phyloP scores from a whole-genome alignment of 2,888 invertebrate species.

The Odontocerum albicorne region DNA sequence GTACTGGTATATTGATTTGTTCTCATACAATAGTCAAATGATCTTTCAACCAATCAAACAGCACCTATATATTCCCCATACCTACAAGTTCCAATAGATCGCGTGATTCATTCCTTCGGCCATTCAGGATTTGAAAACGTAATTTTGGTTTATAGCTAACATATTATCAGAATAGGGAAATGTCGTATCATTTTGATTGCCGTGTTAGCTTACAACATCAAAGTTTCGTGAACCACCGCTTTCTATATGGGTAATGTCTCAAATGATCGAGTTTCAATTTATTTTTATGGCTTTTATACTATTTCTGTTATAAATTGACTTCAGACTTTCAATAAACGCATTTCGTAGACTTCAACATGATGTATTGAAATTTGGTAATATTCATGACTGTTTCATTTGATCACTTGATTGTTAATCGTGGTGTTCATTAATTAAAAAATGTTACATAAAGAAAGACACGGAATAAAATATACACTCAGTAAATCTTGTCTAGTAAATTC shows the following conservation, averaged over 20 bases:
- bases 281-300: conserved; percentile 15
- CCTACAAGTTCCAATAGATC: neutral
- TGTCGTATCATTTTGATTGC: conserved; percentile 9
- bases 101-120: conserved; percentile 6
- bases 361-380: too few species aligned
- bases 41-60: neutral
- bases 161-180: conserved; percentile 15
- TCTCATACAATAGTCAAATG: too few species aligned
- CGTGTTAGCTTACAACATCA: conserved; percentile 14
- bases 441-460: too few species aligned
- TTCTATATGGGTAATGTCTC: too few species aligned
- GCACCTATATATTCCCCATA: neutral
- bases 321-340: too few species aligned
- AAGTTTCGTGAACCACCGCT: neutral
- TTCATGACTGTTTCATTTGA: too few species aligned
- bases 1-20: too few species aligned
- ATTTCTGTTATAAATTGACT: neutral
- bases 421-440: too few species aligned
- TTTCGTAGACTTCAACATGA: too few species aligned
- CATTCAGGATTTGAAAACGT: conserved; percentile 9
- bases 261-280: conserved; percentile 11
- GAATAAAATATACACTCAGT: too few species aligned
- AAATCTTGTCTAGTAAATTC: too few species aligned
- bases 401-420: too few species aligned
- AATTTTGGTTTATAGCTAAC: conserved; percentile 22